Percentiles rank a stretch among this genome's conserved stretches.
phyloP scores from a whole-genome alignment of 2,888 invertebrate genomes.

The Invenusta paracnida region DNA sequence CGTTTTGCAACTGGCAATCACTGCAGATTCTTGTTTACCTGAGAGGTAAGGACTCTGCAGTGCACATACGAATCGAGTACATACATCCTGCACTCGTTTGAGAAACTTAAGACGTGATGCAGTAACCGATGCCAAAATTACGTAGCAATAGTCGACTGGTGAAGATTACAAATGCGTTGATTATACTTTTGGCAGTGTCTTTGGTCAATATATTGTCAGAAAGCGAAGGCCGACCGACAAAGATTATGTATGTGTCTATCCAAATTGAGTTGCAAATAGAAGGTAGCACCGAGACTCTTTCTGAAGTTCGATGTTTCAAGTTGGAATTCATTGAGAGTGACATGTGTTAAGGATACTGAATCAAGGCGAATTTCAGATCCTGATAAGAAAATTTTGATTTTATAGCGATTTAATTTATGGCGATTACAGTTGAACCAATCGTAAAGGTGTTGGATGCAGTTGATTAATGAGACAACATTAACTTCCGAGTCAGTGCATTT shows the following conservation, averaged over 20 bases:
- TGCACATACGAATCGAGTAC: background rate
- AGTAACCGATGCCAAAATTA: background rate
- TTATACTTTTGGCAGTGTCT: background rate
- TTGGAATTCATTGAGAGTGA: background rate
- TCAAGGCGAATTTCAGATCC: background rate
- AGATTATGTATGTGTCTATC: background rate
- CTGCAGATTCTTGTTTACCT: background rate
- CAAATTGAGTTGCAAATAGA: background rate
- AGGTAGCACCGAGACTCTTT: background rate
- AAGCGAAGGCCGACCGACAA: background rate
- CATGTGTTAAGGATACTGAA: background rate
- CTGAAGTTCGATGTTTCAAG: background rate
- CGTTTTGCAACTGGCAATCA: background rate
- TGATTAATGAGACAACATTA: background rate
- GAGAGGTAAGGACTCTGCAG: background rate
- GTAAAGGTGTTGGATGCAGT: background rate
- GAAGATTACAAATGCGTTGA: background rate
- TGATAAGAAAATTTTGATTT: background rate
- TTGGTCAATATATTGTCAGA: background rate
- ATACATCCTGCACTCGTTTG: background rate
- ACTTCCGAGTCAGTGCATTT: background rate
- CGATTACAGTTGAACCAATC: background rate
- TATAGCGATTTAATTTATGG: background rate
- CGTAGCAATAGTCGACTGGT: background rate
- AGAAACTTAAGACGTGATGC: background rate